Conservation (phyloP, 2,113 vertebrate genomes). For the Eretmochelys imbricata region DNA sequence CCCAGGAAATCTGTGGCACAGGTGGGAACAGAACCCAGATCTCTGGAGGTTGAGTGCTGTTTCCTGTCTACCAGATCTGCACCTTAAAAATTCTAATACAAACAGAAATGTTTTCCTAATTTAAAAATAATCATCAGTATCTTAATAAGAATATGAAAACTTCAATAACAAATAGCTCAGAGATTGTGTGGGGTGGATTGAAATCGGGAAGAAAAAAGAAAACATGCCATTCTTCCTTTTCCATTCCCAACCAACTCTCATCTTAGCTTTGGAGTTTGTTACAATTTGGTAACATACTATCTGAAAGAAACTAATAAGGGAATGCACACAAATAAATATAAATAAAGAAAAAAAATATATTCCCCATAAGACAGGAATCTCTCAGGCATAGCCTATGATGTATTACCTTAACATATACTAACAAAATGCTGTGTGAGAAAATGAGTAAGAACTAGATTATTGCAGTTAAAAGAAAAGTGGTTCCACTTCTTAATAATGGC, state of each 20-base stretch:
- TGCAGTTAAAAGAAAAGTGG: background rate
- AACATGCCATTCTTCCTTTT: background rate
- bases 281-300: background rate
- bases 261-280: background rate
- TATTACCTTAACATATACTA: background rate
- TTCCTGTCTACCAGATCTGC: background rate
- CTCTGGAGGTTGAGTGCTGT: fast-evolving
- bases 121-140: fast-evolving
- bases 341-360: background rate
- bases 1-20: background rate
- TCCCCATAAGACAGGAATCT: background rate
- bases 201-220: background rate
- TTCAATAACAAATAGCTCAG: background rate
- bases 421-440: background rate
- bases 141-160: background rate
- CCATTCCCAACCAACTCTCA: background rate
- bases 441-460: background rate
- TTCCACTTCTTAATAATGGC: background rate
- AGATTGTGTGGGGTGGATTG: background rate
- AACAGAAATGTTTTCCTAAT: background rate
- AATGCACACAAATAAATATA: background rate
- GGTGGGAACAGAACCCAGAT: fast-evolving
- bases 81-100: fast-evolving
- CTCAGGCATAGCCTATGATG: background rate
- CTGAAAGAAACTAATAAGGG: background rate